A percentile compares a stretch with the other conserved stretches of the same genome.
phyloP scores from a whole-genome alignment of 2,113 vertebrate genomes.

The Perccottus glenii region DNA sequence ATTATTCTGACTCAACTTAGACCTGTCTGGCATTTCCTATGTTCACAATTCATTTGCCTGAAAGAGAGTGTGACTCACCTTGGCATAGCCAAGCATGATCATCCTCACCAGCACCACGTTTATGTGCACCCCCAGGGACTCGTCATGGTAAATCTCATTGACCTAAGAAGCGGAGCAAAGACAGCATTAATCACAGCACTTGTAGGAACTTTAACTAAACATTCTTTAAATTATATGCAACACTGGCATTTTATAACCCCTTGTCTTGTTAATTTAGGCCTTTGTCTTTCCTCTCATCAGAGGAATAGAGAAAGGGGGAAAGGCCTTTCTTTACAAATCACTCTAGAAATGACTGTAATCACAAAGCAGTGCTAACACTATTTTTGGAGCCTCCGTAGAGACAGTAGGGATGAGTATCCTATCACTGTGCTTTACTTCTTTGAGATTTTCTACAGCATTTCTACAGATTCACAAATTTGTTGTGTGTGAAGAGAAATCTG shows the following conservation, averaged over 20 bases:
- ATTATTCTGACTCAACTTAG: too few relatives aligned
- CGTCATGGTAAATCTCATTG: slow-evolving; percentile 98
- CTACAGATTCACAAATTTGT: too few relatives aligned
- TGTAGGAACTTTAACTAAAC: background rate
- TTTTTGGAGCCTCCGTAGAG: background rate
- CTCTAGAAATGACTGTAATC: slow-evolving; percentile 15
- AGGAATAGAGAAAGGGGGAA: background rate
- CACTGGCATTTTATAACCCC: background rate
- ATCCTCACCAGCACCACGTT: slow-evolving; percentile 97
- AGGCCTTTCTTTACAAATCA: background rate
- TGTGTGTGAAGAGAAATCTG: too few relatives aligned
- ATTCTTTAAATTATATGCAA: background rate
- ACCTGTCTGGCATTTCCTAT: background rate
- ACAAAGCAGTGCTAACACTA: background rate
- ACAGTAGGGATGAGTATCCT: background rate
- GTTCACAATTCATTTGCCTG: background rate
- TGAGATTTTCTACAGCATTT: background rate
- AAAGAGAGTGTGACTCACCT: slow-evolving; percentile 81
- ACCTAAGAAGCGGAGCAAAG: slow-evolving; percentile 78
- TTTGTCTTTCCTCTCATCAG: background rate
- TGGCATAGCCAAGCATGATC: slow-evolving; percentile 97
- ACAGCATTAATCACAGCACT: background rate
- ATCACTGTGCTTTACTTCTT: background rate
- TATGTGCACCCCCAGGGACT: slow-evolving; percentile 93
- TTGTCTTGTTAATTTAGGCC: background rate